Base-by-base conservation (phyloP, 2,888 invertebrate genomes). In the Noctua pronuba region DNA sequence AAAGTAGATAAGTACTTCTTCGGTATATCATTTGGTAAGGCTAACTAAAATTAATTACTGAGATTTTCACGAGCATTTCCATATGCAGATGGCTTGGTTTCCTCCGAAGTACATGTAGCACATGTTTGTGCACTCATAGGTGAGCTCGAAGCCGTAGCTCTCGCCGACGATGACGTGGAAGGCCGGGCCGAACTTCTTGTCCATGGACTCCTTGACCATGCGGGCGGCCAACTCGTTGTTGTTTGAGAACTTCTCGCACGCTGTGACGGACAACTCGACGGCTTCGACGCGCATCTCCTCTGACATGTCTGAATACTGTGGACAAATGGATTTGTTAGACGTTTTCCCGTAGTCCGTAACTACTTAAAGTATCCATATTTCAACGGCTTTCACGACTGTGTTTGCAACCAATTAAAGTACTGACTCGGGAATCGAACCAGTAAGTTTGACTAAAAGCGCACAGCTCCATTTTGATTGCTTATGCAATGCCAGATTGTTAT, bases 121-220 rank as follows among this genome's bases (percentile, higher is more conserved):
- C 82, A 99, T 97, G 88, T 98, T 98, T 92, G 98, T 98, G 80
- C 98, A 98, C 96, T 99, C 99, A 93, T 99, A 99, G 2, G 99
- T 98, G 81, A 99, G 97, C 94, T 99, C 99, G 95, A 99, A 99
- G 67, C 99, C 99, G 95, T 98, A 99, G 79, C 98, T 99, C 97
- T 99, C 99, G 11, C 99, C 99, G 8, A 99, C 98, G 0, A 99
- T 98, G n/a, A 98, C 99, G 95, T 99, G 99, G 98, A 99, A 99
- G 79, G 99, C 98, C 0, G 99, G 98, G 6, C 99, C 99, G 94
- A 99, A 99, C 94, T 99, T 99, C 95, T 99, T 99, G 95, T 99
- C 99, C 98, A 99, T 98, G 67, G 98, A 97, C 90, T 99, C 99
- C 95, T 99, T 99, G 75, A 99, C 99, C 97, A 98, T 98, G 88